Conservation (phyloP, 2,888 invertebrate species). For the Lepeophtheirus nordmannii region DNA sequence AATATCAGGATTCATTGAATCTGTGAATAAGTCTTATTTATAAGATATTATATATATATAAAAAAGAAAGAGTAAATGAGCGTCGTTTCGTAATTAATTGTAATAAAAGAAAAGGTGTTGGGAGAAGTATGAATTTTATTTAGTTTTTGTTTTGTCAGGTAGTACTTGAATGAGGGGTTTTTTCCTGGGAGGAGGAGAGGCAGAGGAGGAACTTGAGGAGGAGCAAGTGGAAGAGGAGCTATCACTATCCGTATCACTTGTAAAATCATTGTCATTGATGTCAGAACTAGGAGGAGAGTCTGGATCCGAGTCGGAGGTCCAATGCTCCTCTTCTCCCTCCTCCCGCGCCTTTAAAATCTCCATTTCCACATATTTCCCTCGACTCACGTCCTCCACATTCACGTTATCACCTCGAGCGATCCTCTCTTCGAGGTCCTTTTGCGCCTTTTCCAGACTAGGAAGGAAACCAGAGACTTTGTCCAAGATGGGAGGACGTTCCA, state of each 20-base stretch:
- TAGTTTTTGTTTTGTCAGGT: neutral
- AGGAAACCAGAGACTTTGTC: slow-evolving; percentile 1
- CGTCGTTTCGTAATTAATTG: too few relatives aligned
- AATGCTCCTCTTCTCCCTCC: neutral
- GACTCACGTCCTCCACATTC: neutral
- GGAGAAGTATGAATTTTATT: neutral
- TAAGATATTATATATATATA: neutral
- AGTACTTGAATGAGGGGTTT: slow-evolving; percentile 4
- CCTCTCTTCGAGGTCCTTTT: neutral
- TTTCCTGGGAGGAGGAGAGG: neutral
- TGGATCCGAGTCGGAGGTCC: slow-evolving; percentile 5
- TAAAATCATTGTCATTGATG: slow-evolving; percentile 9
- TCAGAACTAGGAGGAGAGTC: slow-evolving; percentile 6
- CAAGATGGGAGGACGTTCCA: neutral
- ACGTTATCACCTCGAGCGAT: neutral
- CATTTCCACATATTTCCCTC: neutral
- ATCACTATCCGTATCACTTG: slow-evolving; percentile 3
- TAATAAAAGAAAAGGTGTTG: neutral
- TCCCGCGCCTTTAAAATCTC: neutral
- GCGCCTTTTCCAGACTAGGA: neutral
- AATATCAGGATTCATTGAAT: neutral
- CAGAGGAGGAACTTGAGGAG: neutral
- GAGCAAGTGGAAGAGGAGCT: neutral
- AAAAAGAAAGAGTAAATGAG: neutral
- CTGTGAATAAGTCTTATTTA: neutral